These are phyloP conservation scores for Platichthys flesus DNA, from an alignment of 2,113 vertebrate species.

Conservation along the genomic window DNA sequence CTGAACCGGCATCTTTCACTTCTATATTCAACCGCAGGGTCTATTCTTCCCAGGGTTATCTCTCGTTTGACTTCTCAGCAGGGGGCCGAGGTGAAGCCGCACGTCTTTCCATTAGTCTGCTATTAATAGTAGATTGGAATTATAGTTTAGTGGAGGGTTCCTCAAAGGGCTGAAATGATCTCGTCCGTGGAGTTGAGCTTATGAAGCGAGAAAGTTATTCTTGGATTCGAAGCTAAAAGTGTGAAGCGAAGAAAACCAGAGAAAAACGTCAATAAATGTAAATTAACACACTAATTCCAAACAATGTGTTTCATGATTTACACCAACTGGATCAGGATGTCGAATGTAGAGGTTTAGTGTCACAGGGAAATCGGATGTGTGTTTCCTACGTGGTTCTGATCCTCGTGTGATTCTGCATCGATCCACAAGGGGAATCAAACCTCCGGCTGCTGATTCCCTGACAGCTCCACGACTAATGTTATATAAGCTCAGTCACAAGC, in stretches of 20 bases:
- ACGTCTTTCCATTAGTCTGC: neutral
- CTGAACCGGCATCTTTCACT: conserved; percentile 19
- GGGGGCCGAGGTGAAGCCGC: neutral
- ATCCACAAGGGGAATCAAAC: conserved; percentile 51
- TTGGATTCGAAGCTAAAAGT: neutral
- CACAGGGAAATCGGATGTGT: neutral
- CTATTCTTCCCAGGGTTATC: conserved; percentile 5
- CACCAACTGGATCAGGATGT: too few relatives aligned
- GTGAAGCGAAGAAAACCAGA: too few relatives aligned
- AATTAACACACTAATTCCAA: too few relatives aligned
- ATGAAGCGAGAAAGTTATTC: neutral
- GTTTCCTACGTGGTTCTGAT: conserved; percentile 1
- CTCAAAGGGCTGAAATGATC: neutral
- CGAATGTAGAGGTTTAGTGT: too few relatives aligned
- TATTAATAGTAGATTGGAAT: conserved; percentile 13
- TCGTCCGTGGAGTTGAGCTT: neutral
- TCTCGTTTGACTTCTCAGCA: conserved; percentile 15
- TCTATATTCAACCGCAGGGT: conserved; percentile 41
- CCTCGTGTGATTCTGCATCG: conserved; percentile 40
- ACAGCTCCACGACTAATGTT: conserved; percentile 33
- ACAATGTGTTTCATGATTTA: too few relatives aligned
- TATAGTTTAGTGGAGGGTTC: conserved; percentile 16
- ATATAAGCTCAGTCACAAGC: conserved; percentile 62
- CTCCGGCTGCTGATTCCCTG: conserved; percentile 39
- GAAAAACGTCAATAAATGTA: too few relatives aligned